Evolutionary conservation across 2,797 vertebrate species (phyloP).

Genomic region (Alosa sapidissima): DNA sequence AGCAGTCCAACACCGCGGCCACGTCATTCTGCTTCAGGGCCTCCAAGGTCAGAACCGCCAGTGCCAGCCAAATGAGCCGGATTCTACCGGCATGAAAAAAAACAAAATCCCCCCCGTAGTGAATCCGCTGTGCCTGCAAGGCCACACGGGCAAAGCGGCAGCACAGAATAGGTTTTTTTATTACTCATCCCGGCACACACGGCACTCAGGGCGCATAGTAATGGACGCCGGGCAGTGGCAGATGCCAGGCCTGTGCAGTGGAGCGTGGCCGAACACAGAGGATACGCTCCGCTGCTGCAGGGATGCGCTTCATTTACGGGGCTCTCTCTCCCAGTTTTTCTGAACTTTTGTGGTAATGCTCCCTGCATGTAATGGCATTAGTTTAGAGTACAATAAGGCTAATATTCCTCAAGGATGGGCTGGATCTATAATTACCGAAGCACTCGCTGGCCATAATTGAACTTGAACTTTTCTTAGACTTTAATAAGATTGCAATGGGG

Average conservation of each 20-base stretch:
- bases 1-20: conserved; percentile 84
- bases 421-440: neutral
- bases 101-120: neutral
- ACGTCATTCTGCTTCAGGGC: conserved; percentile 92
- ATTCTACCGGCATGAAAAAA: neutral
- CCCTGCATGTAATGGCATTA: neutral
- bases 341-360: neutral
- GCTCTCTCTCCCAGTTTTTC: neutral
- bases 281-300: neutral
- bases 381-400: neutral
- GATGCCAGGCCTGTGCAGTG: neutral
- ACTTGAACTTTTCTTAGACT: conserved; percentile 13
- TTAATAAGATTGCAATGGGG: neutral
- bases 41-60: conserved; percentile 82
- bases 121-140: neutral
- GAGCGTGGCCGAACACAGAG: neutral
- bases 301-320: neutral
- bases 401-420: neutral
- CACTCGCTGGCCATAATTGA: neutral
- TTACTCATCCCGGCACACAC: neutral
- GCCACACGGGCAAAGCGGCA: neutral
- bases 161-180: neutral
- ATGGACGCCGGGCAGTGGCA: neutral
- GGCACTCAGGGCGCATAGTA: neutral
- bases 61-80: neutral